Percentiles rank a stretch among this genome's conserved stretches.
Evolutionary conservation across 2,797 vertebrate genomes (phyloP).

Genomic region (Coranthus polyacanthus): DNA sequence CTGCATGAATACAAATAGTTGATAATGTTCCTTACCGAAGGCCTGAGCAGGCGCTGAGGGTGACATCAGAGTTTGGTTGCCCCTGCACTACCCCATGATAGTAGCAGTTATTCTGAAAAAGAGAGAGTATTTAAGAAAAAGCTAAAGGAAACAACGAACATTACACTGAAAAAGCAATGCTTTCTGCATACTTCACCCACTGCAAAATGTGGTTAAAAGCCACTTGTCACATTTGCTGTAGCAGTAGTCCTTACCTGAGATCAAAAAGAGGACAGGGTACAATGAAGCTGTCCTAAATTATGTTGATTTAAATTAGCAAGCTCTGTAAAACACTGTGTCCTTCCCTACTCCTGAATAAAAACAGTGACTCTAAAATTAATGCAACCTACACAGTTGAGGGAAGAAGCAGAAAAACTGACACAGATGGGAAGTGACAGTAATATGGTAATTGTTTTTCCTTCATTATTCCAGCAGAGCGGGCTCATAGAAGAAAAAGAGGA

Average conservation of each 20-base stretch:
- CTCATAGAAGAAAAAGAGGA: conserved; percentile 21
- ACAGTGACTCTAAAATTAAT: conserved; percentile 46
- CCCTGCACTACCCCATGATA: conserved; percentile 80
- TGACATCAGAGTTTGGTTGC: conserved; percentile 76
- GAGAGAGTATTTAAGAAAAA: conserved; percentile 1
- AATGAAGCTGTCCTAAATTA: conserved; percentile 6
- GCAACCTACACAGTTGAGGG: conserved; percentile 17
- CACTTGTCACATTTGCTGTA: too few relatives aligned
- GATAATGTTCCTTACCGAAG: conserved; percentile 74
- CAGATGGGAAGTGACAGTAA: conserved; percentile 50
- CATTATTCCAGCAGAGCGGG: conserved; percentile 45
- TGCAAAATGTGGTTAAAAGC: too few relatives aligned
- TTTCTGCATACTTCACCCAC: conserved; percentile 9
- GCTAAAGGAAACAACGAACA: not conserved
- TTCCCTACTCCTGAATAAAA: conserved; percentile 12
- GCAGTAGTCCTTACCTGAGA: too few relatives aligned
- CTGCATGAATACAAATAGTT: conserved; percentile 54
- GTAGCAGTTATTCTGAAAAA: conserved; percentile 81
- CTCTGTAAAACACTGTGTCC: conserved; percentile 12
- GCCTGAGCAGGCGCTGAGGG: conserved; percentile 79
- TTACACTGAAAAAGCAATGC: not conserved
- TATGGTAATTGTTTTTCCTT: conserved; percentile 57
- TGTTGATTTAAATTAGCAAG: conserved; percentile 43
- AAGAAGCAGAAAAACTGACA: conserved; percentile 36
- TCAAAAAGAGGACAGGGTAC: conserved; percentile 42